Evolutionary conservation across 2,888 invertebrate species (phyloP).

Genomic region (Tromatobia lineatoria): DNA sequence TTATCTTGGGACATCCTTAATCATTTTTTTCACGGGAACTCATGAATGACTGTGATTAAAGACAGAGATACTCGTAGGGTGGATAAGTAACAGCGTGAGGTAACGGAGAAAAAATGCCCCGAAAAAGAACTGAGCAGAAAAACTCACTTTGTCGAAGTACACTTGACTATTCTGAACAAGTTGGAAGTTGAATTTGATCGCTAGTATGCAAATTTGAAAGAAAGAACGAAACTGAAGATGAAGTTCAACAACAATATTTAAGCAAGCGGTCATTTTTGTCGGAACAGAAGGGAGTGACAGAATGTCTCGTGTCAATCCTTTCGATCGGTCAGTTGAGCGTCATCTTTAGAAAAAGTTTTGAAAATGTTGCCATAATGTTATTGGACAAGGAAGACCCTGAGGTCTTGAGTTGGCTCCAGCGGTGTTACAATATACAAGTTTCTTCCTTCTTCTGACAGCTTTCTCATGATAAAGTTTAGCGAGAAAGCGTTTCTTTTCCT

Average conservation of each 20-base stretch:
- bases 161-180: too few relatives aligned
- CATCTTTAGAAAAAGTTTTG: conserved; percentile 49
- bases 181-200: conserved; percentile 43
- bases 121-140: too few relatives aligned
- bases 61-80: too few relatives aligned
- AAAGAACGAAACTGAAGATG: too few relatives aligned
- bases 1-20: too few relatives aligned
- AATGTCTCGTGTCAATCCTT: conserved; percentile 42
- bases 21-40: too few relatives aligned
- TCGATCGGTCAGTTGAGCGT: conserved; percentile 50
- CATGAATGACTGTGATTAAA: too few relatives aligned
- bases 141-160: too few relatives aligned
- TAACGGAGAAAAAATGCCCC: neutral
- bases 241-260: too few relatives aligned
- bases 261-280: too few relatives aligned
- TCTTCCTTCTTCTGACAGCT: neutral
- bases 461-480: neutral
- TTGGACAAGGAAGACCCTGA: conserved; percentile 41
- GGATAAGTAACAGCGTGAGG: too few relatives aligned
- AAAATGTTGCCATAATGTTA: conserved; percentile 24
- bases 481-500: neutral
- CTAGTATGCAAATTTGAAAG: conserved; percentile 13
- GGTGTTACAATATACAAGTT: conserved; percentile 7
- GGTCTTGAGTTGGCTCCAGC: neutral
- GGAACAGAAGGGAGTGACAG: neutral